These are phyloP conservation scores for Prunella fulvescens DNA, from an alignment of 2,113 vertebrate species.

Conservation along the genomic window DNA sequence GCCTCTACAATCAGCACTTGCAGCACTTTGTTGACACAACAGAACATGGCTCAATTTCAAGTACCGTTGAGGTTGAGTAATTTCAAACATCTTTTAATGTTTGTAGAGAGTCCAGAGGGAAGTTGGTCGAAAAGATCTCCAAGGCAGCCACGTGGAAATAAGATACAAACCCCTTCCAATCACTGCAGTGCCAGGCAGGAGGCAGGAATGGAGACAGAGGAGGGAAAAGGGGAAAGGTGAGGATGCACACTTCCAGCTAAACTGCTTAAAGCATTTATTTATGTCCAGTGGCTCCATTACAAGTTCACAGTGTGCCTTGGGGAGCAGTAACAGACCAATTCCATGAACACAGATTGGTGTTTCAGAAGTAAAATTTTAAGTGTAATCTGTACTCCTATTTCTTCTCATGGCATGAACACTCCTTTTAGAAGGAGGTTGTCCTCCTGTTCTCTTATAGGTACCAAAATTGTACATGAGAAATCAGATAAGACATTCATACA, in stretches of 20 bases:
- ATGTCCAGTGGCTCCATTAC: background rate
- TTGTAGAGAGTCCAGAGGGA: slow-evolving; percentile 43
- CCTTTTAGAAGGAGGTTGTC: background rate
- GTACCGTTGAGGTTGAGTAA: slow-evolving; percentile 12
- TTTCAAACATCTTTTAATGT: slow-evolving; percentile 62
- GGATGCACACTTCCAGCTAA: background rate
- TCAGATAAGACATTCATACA: background rate
- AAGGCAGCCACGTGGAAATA: background rate
- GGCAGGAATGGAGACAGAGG: background rate
- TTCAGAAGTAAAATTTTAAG: background rate
- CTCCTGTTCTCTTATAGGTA: background rate
- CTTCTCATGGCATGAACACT: background rate
- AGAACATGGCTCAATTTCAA: slow-evolving; percentile 56
- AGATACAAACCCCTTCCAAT: background rate
- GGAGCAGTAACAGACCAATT: background rate
- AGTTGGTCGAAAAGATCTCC: background rate
- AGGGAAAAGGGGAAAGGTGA: background rate
- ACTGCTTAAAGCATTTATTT: slow-evolving; percentile 14
- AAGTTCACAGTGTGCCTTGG: background rate
- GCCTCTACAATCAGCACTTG: background rate
- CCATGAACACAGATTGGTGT: background rate
- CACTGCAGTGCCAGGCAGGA: background rate
- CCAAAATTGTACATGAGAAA: background rate
- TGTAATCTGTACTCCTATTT: background rate
- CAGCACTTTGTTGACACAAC: slow-evolving; percentile 40